A percentile compares a stretch with the other conserved stretches of the same genome.
These are phyloP conservation scores for Ursus arctos DNA, from an alignment of 2,113 vertebrate genomes.

Conservation along the genomic window DNA sequence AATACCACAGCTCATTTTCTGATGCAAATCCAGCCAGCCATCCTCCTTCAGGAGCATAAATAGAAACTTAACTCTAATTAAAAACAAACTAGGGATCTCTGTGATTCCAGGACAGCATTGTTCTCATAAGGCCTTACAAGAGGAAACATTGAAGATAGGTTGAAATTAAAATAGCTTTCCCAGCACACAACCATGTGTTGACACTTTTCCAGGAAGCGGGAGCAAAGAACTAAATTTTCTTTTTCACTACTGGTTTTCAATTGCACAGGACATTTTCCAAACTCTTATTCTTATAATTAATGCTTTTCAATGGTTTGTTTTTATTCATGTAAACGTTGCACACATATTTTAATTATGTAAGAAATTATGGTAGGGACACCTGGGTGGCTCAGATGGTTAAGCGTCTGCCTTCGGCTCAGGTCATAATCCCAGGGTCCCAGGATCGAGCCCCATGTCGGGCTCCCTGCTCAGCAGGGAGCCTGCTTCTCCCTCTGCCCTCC, in stretches of 20 bases:
- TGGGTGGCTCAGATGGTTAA: background rate
- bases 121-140: background rate
- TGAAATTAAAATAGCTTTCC: slow-evolving; percentile 46
- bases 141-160: background rate
- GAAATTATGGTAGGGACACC: background rate
- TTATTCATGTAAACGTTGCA: background rate
- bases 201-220: background rate
- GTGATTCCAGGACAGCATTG: background rate
- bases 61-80: background rate
- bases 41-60: background rate
- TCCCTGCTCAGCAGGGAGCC: background rate
- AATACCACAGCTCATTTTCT: background rate
- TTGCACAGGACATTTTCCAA: background rate
- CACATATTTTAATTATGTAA: background rate
- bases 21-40: background rate
- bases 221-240: background rate
- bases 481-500: background rate
- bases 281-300: background rate
- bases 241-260: slow-evolving; percentile 5
- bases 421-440: background rate
- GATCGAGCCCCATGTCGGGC: background rate
- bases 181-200: background rate
- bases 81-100: background rate
- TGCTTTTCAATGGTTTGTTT: background rate
- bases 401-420: background rate